phyloP scores from a whole-genome alignment of 2,797 vertebrate genomes.

The Phaenicophaeus curvirostris region DNA sequence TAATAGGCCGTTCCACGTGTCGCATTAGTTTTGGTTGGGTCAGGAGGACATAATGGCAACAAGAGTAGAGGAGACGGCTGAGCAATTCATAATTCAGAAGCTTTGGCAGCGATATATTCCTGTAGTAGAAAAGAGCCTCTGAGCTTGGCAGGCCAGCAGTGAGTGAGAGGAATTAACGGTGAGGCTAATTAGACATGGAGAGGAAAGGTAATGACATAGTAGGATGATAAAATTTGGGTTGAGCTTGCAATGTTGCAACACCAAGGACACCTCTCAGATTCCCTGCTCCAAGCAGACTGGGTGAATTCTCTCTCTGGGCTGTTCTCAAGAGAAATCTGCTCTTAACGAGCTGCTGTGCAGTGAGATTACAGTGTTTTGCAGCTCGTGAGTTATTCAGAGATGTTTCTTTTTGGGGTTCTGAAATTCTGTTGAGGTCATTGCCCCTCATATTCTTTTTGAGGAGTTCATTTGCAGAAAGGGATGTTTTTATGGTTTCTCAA shows the following conservation, averaged over 20 bases:
- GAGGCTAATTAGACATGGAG: not conserved
- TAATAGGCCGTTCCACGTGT: not conserved
- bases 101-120: not conserved
- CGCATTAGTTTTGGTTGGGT: not conserved
- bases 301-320: not conserved
- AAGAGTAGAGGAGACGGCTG: not conserved
- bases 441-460: not conserved
- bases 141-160: not conserved
- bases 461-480: not conserved
- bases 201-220: not conserved
- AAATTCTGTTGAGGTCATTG: not conserved
- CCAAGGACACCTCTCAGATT: not conserved
- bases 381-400: not conserved
- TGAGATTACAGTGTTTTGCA: not conserved
- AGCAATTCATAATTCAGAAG: not conserved
- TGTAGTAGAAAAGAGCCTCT: not conserved
- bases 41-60: not conserved
- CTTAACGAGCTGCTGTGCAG: fast-evolving
- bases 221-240: not conserved
- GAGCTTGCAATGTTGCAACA: not conserved
- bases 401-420: not conserved
- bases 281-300: not conserved
- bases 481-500: not conserved
- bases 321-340: not conserved
- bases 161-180: not conserved